Base-by-base conservation (phyloP, 1,140 invertebrate species). In the Diploscapter pachys region DNA sequence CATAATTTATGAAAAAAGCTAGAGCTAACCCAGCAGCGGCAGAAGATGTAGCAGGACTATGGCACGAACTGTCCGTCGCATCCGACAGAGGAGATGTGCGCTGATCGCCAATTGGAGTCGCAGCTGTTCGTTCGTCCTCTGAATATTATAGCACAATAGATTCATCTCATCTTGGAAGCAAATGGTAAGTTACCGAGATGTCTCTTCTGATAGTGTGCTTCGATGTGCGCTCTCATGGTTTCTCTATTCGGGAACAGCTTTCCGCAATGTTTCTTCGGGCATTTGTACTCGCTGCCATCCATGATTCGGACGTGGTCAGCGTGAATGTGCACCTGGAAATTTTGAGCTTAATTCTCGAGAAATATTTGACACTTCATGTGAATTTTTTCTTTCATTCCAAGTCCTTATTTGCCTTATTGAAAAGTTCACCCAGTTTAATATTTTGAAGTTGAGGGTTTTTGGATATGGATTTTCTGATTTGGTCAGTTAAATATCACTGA, bases 221-320 rank as follows among this genome's bases (percentile, higher is more conserved):
- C 63, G 48, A 80, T 63, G 68, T 80, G 79, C 13, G 50, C 54
- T 2, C 79, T 67, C 2, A 80, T 73, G 11, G 59, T 68, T 48
- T 79, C 77, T 4, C 61, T 11, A 56, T 70, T 76, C 13, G 79
- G 79, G 54, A 79, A 80, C 13, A 72, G 69, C 8, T 72, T 79
- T 4, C 71, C 79, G 62, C 79, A 80, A 53, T 51, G 9, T 9
- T 61, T 77, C 49, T 64, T 49, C 31, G 79, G 78, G 63, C 79
- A 80, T 13, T 52, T 65, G 63, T 64, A 80, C 50, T 77, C 74
- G 11, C 63, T 61, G 3, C 79, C 79, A 71, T 80, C 79, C 62
- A 64, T 77, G 13, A 80, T 68, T 13, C 5, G 48, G 11, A 80
- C 63, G 68, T 80, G 79, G 63, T 80, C 79, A 6, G 74, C 66